A percentile compares a stretch with the other conserved stretches of the same genome.
These are phyloP conservation scores for Drosophila ezoana DNA, from an alignment of 2,888 invertebrate species.

Conservation along the genomic window DNA sequence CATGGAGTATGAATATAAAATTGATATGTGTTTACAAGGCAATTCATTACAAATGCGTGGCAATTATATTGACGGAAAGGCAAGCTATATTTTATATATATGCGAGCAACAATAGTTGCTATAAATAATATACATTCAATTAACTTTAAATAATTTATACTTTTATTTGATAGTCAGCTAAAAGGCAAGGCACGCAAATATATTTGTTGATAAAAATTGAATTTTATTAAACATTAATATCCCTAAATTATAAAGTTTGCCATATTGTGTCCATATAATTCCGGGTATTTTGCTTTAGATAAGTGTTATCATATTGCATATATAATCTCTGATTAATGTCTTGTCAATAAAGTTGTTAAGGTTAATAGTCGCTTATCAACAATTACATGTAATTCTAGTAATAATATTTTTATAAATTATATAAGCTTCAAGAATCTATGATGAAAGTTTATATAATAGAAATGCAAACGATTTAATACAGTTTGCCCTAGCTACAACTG, in stretches of 20 bases:
- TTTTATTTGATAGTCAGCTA: neutral
- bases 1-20: constrained; percentile 2
- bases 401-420: too few relatives aligned
- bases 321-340: neutral
- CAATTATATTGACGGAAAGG: neutral
- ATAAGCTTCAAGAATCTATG: too few relatives aligned
- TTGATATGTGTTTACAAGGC: neutral
- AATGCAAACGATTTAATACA: too few relatives aligned
- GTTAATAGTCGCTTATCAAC: neutral
- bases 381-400: neutral
- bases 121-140: neutral
- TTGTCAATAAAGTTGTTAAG: neutral
- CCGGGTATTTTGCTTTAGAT: neutral
- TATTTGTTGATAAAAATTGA: neutral
- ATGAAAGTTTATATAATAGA: neutral
- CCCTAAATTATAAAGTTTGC: neutral
- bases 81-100: neutral
- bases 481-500: neutral
- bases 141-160: neutral
- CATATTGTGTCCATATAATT: neutral
- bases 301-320: neutral
- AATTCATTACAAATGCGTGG: neutral
- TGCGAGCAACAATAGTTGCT: neutral
- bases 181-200: neutral
- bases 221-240: neutral